phyloP scores from a whole-genome alignment of 2,797 vertebrate species.

The Lycodopsis pacificus region DNA sequence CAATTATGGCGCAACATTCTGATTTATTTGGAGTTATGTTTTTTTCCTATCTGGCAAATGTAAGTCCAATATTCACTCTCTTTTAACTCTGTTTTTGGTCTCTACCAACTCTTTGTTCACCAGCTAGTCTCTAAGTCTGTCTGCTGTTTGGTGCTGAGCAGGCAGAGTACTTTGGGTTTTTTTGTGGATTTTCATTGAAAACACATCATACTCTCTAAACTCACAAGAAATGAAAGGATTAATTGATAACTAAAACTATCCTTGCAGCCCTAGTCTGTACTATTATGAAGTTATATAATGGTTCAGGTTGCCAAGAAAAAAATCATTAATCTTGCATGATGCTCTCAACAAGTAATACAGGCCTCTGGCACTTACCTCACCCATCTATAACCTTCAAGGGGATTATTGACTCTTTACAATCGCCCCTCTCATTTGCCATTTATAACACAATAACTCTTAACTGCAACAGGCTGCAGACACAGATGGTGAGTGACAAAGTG shows the following conservation, averaged over 20 bases:
- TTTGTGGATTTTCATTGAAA: neutral
- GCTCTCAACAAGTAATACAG: conserved; percentile 32
- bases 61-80: no score
- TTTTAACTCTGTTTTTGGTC: neutral
- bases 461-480: conserved; percentile 2
- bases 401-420: conserved; percentile 36
- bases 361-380: conserved; percentile 13
- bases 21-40: no score
- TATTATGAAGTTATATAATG: neutral
- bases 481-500: conserved; percentile 35
- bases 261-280: neutral
- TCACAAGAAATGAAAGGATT: neutral
- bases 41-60: no score
- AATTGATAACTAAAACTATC: neutral
- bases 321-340: conserved; percentile 20
- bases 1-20: no score
- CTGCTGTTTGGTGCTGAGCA: neutral
- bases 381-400: conserved; percentile 22
- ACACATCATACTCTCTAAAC: neutral
- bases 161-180: neutral
- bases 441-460: conserved; percentile 29
- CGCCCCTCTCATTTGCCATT: conserved; percentile 22
- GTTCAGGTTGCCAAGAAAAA: neutral
- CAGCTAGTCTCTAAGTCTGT: neutral
- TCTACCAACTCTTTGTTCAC: neutral